Evolutionary conservation across 2,797 vertebrate species (phyloP).

Genomic region (Enteromius afrohamiltoni): DNA sequence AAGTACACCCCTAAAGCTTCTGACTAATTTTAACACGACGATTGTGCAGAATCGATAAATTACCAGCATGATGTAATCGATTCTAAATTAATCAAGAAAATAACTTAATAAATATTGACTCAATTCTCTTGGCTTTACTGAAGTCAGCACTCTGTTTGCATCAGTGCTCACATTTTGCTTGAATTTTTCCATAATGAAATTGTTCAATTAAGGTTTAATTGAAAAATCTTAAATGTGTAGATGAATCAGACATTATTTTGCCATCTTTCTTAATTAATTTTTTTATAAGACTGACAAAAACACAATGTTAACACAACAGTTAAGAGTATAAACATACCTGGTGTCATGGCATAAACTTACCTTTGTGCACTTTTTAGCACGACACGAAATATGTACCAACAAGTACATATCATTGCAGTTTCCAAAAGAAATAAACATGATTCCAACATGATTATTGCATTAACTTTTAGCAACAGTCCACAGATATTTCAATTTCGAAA

Average conservation of each 20-base stretch:
- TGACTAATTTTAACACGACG: slow-evolving; percentile 7
- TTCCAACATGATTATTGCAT: too few relatives aligned
- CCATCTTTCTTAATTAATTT: not conserved
- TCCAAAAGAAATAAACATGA: too few relatives aligned
- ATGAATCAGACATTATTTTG: not conserved
- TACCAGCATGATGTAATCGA: not conserved
- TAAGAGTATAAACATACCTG: not conserved
- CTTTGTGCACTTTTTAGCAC: too few relatives aligned
- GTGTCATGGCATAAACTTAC: too few relatives aligned
- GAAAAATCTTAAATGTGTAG: not conserved
- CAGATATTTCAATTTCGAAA: too few relatives aligned
- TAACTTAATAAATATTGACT: not conserved
- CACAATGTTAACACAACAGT: not conserved
- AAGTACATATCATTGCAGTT: too few relatives aligned
- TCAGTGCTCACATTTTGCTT: not conserved
- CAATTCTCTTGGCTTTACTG: not conserved
- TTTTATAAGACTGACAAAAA: not conserved
- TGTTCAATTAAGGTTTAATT: not conserved
- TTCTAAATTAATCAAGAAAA: slow-evolving; percentile 3
- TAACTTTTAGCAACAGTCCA: too few relatives aligned
- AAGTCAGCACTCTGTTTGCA: not conserved
- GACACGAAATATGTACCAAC: too few relatives aligned
- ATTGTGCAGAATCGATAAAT: slow-evolving; percentile 16
- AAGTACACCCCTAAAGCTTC: slow-evolving; percentile 18
- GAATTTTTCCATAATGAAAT: not conserved